These are phyloP conservation scores for Engystomops pustulosus DNA, from an alignment of 2,113 vertebrate species.

Conservation along the genomic window DNA sequence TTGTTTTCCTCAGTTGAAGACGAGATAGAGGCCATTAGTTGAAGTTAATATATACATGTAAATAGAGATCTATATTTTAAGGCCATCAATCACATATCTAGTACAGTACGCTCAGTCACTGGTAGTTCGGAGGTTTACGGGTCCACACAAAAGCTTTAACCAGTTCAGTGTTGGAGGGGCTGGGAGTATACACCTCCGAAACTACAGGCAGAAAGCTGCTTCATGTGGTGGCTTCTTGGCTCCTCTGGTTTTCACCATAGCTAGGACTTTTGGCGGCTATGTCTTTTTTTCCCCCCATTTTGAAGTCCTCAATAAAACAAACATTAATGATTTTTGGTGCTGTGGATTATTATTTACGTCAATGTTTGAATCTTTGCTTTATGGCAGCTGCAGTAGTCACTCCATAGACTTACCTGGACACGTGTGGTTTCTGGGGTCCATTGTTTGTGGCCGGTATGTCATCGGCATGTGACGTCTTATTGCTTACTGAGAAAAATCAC, in stretches of 20 bases:
- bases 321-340: conserved; percentile 49
- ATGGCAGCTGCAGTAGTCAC: background rate
- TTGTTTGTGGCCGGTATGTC: too few species aligned
- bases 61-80: conserved; percentile 46
- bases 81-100: background rate
- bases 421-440: too few species aligned
- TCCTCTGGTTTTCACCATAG: conserved; percentile 70
- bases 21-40: background rate
- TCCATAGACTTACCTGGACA: too few species aligned
- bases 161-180: conserved; percentile 40
- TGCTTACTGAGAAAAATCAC: too few species aligned
- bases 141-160: conserved; percentile 62
- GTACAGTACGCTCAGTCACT: conserved; percentile 41
- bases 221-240: conserved; percentile 63
- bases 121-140: conserved; percentile 64
- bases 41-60: conserved; percentile 31
- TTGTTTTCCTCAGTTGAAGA: background rate
- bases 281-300: conserved; percentile 62
- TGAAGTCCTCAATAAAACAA: conserved; percentile 77
- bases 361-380: background rate
- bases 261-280: conserved; percentile 74
- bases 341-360: background rate
- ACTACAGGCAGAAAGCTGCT: conserved; percentile 6
- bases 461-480: too few species aligned
- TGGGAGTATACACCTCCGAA: conserved; percentile 9